These are phyloP conservation scores for Lagria hirta DNA, from an alignment of 2,888 invertebrate genomes.

Conservation along the genomic window DNA sequence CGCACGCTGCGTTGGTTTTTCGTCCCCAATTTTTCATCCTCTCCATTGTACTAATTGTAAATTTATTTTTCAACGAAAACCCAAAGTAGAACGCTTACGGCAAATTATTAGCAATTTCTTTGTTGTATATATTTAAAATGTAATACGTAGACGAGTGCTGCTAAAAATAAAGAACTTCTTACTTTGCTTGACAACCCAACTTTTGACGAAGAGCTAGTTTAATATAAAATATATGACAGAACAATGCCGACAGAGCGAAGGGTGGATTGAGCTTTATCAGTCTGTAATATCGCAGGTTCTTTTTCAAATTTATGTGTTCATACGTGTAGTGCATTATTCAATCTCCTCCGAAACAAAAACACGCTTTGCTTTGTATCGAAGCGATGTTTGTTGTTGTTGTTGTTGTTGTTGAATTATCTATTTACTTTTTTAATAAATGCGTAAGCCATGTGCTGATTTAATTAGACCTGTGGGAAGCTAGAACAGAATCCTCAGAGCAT, in stretches of 20 bases:
- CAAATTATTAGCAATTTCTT: slow-evolving; percentile 33
- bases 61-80: slow-evolving; percentile 19
- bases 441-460: slow-evolving; percentile 18
- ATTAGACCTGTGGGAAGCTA: slow-evolving; percentile 13
- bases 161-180: slow-evolving; percentile 45
- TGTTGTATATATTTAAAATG: slow-evolving; percentile 41
- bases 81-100: slow-evolving; percentile 20
- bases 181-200: slow-evolving; percentile 33
- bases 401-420: slow-evolving; percentile 1
- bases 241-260: slow-evolving; percentile 24
- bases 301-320: slow-evolving; percentile 27
- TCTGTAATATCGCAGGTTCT: slow-evolving; percentile 24
- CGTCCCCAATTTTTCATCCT: slow-evolving; percentile 14
- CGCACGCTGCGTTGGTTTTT: no score
- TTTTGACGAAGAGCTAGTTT: slow-evolving; percentile 33
- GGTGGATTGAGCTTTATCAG: slow-evolving; percentile 30
- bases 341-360: slow-evolving; percentile 16
- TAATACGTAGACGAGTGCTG: slow-evolving; percentile 36
- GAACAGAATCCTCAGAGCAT: no score
- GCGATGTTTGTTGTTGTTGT: no score
- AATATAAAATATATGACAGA: slow-evolving; percentile 35
- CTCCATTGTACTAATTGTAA: slow-evolving; percentile 21
- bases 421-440: slow-evolving; percentile 22
- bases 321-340: slow-evolving; percentile 22
- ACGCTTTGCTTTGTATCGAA: slow-evolving; percentile 1